These are phyloP conservation scores for Naja naja DNA, from an alignment of 2,113 vertebrate genomes.

Conservation along the genomic window DNA sequence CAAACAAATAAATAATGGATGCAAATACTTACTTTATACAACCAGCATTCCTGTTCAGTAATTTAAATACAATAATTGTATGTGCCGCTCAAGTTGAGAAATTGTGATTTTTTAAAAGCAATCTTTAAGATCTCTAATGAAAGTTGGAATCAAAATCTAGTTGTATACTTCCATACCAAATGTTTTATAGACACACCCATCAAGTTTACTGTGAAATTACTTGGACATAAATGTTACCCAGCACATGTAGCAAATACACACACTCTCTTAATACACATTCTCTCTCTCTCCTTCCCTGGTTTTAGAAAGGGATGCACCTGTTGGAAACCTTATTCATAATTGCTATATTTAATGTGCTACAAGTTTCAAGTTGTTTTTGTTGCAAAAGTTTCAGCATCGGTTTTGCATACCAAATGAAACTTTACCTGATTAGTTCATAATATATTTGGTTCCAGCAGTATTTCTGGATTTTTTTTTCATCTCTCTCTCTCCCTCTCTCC, in stretches of 20 bases:
- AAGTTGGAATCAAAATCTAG: not conserved
- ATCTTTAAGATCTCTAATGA: not conserved
- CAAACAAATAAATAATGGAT: not conserved
- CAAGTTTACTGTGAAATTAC: not conserved
- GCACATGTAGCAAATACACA: not conserved
- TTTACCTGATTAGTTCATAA: not conserved
- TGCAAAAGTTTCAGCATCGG: not conserved
- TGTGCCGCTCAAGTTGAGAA: not conserved
- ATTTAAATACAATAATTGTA: not conserved
- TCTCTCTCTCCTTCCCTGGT: not conserved
- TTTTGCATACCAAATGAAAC: not conserved
- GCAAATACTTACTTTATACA: not conserved
- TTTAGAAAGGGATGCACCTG: not conserved
- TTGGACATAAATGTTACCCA: not conserved
- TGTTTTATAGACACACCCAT: not conserved
- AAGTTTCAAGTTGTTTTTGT: not conserved
- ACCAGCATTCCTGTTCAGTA: not conserved
- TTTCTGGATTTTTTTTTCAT: not conserved
- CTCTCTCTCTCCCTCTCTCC: not conserved
- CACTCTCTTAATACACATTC: not conserved
- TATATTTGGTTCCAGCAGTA: not conserved
- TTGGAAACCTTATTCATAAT: not conserved
- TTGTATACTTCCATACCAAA: not conserved
- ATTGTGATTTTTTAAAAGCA: not conserved
- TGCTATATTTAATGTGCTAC: not conserved